Conservation (phyloP, 2,797 vertebrate species). For the Glyptemys insculpta region DNA sequence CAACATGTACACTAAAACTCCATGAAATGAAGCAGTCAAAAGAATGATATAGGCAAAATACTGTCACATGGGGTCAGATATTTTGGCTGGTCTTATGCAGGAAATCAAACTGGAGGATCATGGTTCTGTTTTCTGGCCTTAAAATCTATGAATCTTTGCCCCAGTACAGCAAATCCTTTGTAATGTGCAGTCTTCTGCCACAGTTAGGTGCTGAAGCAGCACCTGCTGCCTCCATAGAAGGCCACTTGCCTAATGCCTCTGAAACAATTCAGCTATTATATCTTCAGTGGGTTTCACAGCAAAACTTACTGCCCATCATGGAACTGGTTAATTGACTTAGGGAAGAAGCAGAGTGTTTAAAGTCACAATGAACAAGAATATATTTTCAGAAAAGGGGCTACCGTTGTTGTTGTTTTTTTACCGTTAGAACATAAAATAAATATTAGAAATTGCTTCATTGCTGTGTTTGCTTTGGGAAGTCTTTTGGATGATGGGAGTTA, state of each 20-base stretch:
- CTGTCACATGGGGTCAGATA: neutral
- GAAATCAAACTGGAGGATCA: neutral
- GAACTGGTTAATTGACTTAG: constrained; percentile 45
- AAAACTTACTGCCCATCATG: constrained; percentile 38
- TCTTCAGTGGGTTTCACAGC: constrained; percentile 61
- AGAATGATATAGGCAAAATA: neutral
- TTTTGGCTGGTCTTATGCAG: neutral
- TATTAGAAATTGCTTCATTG: constrained; percentile 71
- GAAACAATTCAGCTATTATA: constrained; percentile 67
- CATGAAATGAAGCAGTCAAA: neutral
- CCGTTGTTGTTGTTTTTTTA: constrained; percentile 13
- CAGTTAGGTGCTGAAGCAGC: constrained; percentile 55
- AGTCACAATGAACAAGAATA: neutral
- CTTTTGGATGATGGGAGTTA: constrained; percentile 56
- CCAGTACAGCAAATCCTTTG: constrained; percentile 37
- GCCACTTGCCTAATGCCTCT: constrained; percentile 49
- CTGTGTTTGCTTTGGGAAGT: constrained; percentile 73
- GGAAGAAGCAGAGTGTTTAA: neutral
- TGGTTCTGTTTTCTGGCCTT: neutral
- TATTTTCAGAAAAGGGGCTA: neutral
- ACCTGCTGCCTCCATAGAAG: constrained; percentile 25
- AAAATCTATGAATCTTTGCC: neutral
- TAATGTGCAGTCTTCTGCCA: constrained; percentile 54
- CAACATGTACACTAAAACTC: neutral
- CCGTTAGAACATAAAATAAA: constrained; percentile 72